Base-by-base conservation (phyloP, 2,113 vertebrate genomes). In the Caloenas nicobarica region DNA sequence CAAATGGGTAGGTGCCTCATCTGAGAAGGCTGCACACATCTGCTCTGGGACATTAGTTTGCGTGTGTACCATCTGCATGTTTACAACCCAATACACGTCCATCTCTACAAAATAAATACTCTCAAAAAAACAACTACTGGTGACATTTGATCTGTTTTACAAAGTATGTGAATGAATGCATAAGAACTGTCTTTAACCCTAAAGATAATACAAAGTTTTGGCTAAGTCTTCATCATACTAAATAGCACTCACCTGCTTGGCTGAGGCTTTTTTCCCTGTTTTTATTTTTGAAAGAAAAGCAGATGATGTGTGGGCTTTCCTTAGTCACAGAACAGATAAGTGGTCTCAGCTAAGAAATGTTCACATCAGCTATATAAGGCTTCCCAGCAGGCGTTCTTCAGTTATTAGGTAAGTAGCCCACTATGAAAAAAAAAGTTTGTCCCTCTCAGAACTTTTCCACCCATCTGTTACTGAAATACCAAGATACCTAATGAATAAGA, bases 161-260 rank as follows among this genome's bases (percentile, higher is more conserved):
- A 54, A 34, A 64, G 24, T 16, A 23, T 2, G 11, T 0, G 3
- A 78, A 58, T 66, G 17, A 64, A 56, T 16, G 29, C 0, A 0
- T 60, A 50, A 80, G 31, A 80, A 16, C 22, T 72, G 7, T 31
- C n/a, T 86, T 69, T 48, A 83, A 4, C 13, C 22, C 71, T 46
- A 9, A 11, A 80, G 80, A 16, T 25, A 46, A 40, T 11, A 54
- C 11, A 34, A 51, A 69, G 12, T 46, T 57, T 84, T n/a, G 58
- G 44, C 64, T 65, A 8, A 58, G 25, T 54, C 18, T 42, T 62
- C 69, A 60, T 16, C 31, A 28, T 48, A 53, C 10, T 46, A 64
- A 77, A 77, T 33, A 68, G 31, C 19, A 46, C 25, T 61, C 26
- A 5, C 50, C 70, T 62, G 17, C 62, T 46, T 66, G 33, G 36